Evolutionary conservation across 2,113 vertebrate genomes (phyloP), one percentile per base, ranked within the genome.

Genomic region (Chitala chitala): DNA sequence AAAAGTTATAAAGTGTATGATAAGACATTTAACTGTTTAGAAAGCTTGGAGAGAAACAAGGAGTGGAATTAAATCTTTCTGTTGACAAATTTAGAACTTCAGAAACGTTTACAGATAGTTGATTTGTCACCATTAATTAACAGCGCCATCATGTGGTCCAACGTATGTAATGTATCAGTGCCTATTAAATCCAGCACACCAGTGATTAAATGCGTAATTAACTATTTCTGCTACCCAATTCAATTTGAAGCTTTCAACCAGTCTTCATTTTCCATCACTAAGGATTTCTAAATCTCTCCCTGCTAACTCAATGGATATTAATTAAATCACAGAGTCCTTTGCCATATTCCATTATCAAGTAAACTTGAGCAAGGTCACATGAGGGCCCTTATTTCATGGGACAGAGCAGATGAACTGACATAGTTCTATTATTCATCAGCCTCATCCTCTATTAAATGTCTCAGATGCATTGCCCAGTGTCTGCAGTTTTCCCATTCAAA

Each of bases 61-160:
- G 31, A 2, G 0, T 59, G 26, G 56, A 29, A 63, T 38, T 38
- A 38, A 20, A 8, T 63, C 59, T 38, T 63, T 63, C 33, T 63
- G 59, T 17, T 36, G 31, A 12, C 6, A 20, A 54, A n/a, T 29
- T 38, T 63, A 17, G 29, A 31, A 31, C 29, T 6, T 63, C 20
- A 63, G 59, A 63, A 63, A 63, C 33, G 29, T 33, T 63, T 38
- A 63, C 33, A 59, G 29, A 17, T 31, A 31, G 26, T 59, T 6
- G 33, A 31, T 59, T 59, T 15, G 3, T 31, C 56, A 33, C 5
- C 29, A 33, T 24, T 31, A 59, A 38, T 36, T 15, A 63, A 66
- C 36, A 44, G 22, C 63, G 44, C 64, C 50, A 79, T n/a, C 77
- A 55, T 64, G 78, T 66, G 78, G 38, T 36, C 24, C 55, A 55